phyloP scores from a whole-genome alignment of 2,113 vertebrate genomes.

The Microtus richardsoni region DNA sequence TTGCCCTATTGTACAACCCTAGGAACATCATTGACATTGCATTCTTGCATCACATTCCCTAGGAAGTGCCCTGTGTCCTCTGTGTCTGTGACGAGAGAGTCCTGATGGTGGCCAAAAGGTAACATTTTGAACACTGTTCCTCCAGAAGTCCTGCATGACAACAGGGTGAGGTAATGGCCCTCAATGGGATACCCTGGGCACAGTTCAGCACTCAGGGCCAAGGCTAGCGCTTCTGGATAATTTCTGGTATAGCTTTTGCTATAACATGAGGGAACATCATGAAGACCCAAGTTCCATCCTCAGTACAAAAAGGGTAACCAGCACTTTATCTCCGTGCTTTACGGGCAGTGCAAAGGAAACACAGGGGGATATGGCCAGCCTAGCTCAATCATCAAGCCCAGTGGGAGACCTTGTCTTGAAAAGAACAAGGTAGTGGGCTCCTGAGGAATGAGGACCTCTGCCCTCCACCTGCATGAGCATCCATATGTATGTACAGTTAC shows the following conservation, averaged over 20 bases:
- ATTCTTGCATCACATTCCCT: background rate
- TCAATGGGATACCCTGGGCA: background rate
- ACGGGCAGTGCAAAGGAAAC: background rate
- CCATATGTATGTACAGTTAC: background rate
- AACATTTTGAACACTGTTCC: background rate
- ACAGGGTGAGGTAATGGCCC: background rate
- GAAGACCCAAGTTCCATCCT: background rate
- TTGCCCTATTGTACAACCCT: background rate
- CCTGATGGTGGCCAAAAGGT: background rate
- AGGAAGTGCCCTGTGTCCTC: background rate
- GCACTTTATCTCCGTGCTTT: background rate
- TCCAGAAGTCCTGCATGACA: background rate
- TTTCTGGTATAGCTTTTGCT: background rate
- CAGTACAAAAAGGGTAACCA: background rate
- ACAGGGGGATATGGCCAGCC: background rate
- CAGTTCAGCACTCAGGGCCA: background rate
- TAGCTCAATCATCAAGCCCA: too few relatives aligned
- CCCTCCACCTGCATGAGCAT: background rate
- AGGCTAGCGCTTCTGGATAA: background rate
- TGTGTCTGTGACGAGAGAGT: background rate
- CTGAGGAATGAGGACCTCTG: background rate
- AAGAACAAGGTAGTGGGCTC: too few relatives aligned
- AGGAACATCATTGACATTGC: background rate
- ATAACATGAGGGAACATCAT: background rate
- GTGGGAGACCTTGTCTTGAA: background rate